Evolutionary conservation across 2,888 invertebrate species (phyloP).

Genomic region (Choreutis nemorana): DNA sequence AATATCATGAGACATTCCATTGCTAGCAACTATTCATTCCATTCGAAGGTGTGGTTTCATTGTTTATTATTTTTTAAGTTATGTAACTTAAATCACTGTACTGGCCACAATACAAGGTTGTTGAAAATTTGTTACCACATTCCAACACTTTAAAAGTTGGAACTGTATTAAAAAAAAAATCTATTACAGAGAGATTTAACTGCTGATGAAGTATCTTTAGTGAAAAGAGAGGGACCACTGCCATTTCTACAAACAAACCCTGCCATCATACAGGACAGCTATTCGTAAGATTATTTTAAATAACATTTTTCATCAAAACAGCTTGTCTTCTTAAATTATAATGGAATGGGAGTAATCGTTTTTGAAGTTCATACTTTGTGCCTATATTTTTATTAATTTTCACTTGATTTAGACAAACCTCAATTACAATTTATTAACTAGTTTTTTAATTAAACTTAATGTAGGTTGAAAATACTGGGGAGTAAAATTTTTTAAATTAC

Average conservation of each 20-base stretch:
- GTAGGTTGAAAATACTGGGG: too few relatives aligned
- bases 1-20: slow-evolving; percentile 52
- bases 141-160: neutral
- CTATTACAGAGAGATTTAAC: slow-evolving; percentile 43
- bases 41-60: slow-evolving; percentile 35
- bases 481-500: too few relatives aligned
- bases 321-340: too few relatives aligned
- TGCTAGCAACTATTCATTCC: slow-evolving; percentile 42
- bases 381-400: too few relatives aligned
- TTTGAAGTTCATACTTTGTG: too few relatives aligned
- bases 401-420: slow-evolving; percentile 21
- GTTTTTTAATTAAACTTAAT: too few relatives aligned
- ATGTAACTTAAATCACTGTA: neutral
- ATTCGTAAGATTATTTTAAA: too few relatives aligned
- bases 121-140: too few relatives aligned
- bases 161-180: neutral
- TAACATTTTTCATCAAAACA: too few relatives aligned
- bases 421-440: slow-evolving; percentile 23
- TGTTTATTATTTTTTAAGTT: slow-evolving; percentile 2
- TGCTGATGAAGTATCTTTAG: slow-evolving; percentile 43
- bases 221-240: slow-evolving; percentile 38
- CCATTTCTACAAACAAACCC: too few relatives aligned
- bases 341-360: too few relatives aligned
- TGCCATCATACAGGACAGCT: too few relatives aligned
- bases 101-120: slow-evolving; percentile 1